Evolutionary conservation across 1,140 invertebrate genomes (phyloP).

Genomic region (Papilio polytes): DNA sequence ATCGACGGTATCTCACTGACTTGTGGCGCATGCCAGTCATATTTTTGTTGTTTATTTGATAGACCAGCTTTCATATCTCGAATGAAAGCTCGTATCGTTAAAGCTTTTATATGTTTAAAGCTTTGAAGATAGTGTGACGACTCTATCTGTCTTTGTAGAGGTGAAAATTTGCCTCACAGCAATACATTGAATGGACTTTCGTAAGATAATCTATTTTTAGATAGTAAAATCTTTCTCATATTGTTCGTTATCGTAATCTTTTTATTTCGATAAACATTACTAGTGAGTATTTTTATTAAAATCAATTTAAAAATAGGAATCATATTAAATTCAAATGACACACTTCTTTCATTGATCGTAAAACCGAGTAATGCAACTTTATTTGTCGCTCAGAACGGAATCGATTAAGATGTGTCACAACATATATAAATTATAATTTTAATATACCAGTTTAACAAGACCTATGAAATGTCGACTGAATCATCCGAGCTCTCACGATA

Average conservation of each 20-base stretch:
- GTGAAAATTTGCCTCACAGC: constrained; percentile 4
- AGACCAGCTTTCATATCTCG: constrained; percentile 35
- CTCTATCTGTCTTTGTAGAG: not conserved
- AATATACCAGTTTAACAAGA: constrained; percentile 9
- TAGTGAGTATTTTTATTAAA: not conserved
- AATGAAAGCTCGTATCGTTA: constrained; percentile 25
- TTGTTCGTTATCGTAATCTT: not conserved
- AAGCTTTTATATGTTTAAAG: constrained; percentile 25
- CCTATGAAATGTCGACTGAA: constrained; percentile 11
- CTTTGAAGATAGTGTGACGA: not conserved
- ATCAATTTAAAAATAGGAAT: not conserved
- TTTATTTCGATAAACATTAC: not conserved
- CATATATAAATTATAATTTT: constrained; percentile 39
- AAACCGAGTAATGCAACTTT: constrained; percentile 40
- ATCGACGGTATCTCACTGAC: constrained; percentile 24
- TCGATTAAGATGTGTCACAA: constrained; percentile 35
- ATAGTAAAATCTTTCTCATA: not conserved
- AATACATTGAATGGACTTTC: not conserved
- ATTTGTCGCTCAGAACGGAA: constrained; percentile 17
- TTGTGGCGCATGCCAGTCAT: constrained; percentile 21
- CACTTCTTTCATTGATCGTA: constrained; percentile 29
- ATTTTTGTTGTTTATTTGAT: constrained; percentile 34
- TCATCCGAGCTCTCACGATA: constrained; percentile 25
- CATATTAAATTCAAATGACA: not conserved
- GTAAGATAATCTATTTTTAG: not conserved